Conservation (phyloP, 1,140 invertebrate species). For the Anastrepha obliqua region DNA sequence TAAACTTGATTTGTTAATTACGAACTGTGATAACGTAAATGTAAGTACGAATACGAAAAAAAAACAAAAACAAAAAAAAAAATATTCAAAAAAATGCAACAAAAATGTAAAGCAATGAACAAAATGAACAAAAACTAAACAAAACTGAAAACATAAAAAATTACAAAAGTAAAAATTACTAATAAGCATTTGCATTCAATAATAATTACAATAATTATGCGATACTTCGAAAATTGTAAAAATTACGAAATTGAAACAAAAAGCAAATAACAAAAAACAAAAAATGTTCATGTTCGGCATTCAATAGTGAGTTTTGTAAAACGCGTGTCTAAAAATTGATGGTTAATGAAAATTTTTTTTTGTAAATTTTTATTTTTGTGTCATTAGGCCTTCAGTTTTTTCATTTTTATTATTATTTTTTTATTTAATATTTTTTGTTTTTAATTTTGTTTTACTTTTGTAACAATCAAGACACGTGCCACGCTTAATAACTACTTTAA, state of each 20-base stretch:
- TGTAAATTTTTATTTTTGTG: no score
- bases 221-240: background rate
- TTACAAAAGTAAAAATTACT: background rate
- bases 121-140: conserved; percentile 41
- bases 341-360: background rate
- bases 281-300: background rate
- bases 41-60: conserved; percentile 32
- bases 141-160: conserved; percentile 10
- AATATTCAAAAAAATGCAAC: background rate
- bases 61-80: background rate
- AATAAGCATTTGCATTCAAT: background rate
- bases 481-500: no score
- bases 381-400: no score
- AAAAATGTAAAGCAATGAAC: conserved; percentile 23
- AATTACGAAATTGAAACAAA: background rate
- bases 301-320: background rate
- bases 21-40: conserved; percentile 47
- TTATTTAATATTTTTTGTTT: no score
- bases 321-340: background rate
- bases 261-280: no score
- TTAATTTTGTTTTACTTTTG: no score
- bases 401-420: no score
- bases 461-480: no score
- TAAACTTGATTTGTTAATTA: conserved; percentile 9
- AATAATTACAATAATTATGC: background rate